Conservation (phyloP, 1,140 invertebrate species). For the Heterodera schachtii region DNA sequence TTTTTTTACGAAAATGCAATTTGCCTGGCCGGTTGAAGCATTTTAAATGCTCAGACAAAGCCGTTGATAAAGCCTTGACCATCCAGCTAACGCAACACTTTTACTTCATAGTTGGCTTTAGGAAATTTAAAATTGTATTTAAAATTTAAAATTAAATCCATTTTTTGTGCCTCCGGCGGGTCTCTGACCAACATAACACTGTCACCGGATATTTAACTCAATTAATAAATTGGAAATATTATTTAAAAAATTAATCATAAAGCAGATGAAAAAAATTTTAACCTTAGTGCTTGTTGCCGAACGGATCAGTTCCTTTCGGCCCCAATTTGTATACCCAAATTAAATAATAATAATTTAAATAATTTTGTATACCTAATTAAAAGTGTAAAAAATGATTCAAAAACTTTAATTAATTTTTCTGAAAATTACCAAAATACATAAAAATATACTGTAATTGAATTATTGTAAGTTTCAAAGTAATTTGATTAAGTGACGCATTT, state of each 20-base stretch:
- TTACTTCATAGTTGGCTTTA: slow-evolving; percentile 58
- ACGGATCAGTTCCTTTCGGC: slow-evolving; percentile 64
- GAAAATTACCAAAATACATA: not conserved
- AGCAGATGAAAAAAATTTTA: not conserved
- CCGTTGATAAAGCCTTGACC: slow-evolving; percentile 62
- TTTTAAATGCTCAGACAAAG: slow-evolving; percentile 55
- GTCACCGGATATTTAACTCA: slow-evolving; percentile 65
- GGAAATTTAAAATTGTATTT: not conserved
- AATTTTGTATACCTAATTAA: not conserved
- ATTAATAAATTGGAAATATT: slow-evolving; percentile 38
- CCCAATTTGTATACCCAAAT: slow-evolving; percentile 66
- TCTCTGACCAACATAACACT: slow-evolving; percentile 57
- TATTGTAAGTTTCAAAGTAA: too few species aligned
- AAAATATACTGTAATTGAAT: slow-evolving; percentile 3
- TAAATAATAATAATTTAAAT: slow-evolving; percentile 17
- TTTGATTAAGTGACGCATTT: too few species aligned
- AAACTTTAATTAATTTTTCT: not conserved
- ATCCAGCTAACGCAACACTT: slow-evolving; percentile 64
- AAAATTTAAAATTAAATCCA: not conserved
- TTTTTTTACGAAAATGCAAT: not conserved
- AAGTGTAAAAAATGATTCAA: not conserved
- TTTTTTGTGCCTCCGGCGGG: slow-evolving; percentile 56
- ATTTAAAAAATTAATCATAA: too few species aligned
- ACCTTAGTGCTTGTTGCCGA: slow-evolving; percentile 65
- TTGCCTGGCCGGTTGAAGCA: slow-evolving; percentile 58